Base-by-base conservation (phyloP, 2,113 vertebrate species). In the Datnioides undecimradiatus region DNA sequence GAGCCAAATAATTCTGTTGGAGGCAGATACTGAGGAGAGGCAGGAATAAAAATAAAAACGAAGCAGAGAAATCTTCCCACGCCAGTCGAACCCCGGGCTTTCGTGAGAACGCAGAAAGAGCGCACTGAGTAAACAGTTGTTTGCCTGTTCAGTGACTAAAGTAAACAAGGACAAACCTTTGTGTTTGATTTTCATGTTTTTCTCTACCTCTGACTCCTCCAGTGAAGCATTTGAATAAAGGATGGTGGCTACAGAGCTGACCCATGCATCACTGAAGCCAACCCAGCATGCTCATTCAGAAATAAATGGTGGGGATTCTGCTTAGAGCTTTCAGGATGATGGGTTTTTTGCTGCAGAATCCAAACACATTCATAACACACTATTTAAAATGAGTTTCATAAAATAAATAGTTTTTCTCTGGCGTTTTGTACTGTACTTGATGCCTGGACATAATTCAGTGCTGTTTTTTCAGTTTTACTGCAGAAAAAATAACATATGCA, bases 161-260 rank as follows among this genome's bases (percentile, higher is more conserved):
- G 71, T 62, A 82, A 84, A 83, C 73, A 83, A 65, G 19, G 23
- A 66, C 12, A 73, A 60, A 67, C 80, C 57, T 70, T 68, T 78
- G 38, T 79, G 64, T 77, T 78, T 85, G 51, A 73, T 82, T 85
- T 43, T 65, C 51, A 52, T 82, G 38, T 80, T 68, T 70, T 51
- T 71, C 55, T 43, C 25, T 49, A 54, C 58, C 49, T 69, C 64
- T 57, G 57, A 59, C 54, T 85, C 76, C 71, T 68, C 43, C 49
- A 67, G 49, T 70, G 72, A 73, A 83, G 65, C 65, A 66, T 83
- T 78, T 52, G 34, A 78, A 80, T 67, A 80, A 77, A 86, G 59
- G 25, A 75, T 9, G 17, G 66, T 41, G 9, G 45, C 51, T 23
- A 63, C 62, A 66, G 62, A 84, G 52, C 71, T 82, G 83, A 87